Percentiles rank a stretch among this genome's conserved stretches.
phyloP scores from a whole-genome alignment of 30 jellyfish, hydroid and myxozoan species.

The Phacellophora camtschatica region DNA sequence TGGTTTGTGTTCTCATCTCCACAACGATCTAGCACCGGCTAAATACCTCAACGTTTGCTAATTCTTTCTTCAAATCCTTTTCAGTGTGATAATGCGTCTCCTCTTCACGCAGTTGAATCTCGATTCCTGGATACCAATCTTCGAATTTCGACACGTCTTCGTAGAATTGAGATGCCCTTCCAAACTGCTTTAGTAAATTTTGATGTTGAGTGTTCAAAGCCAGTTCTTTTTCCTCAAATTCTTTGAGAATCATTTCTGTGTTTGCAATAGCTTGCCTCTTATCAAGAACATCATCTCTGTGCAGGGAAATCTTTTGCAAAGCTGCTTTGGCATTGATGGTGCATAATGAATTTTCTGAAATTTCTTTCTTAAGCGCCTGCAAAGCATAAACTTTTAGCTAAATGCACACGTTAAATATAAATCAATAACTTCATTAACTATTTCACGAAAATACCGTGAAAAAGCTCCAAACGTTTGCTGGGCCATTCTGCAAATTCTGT shows the following conservation, averaged over 20 bases:
- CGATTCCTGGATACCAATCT: conserved; percentile 76
- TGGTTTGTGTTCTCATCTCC: no score
- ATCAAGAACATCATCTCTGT: conserved; percentile 61
- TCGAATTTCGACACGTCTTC: conserved; percentile 64
- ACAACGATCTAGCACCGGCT: background rate
- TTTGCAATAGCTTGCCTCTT: conserved; percentile 70
- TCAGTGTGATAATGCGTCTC: conserved; percentile 47
- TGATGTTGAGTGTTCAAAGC: conserved; percentile 27
- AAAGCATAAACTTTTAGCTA: background rate
- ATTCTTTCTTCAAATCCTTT: conserved; percentile 37
- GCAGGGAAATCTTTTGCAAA: conserved; percentile 25
- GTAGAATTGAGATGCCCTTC: conserved; percentile 46
- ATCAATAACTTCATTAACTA: no score
- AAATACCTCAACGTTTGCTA: conserved; percentile 56
- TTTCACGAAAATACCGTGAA: no score
- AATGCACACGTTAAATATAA: no score
- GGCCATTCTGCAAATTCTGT: no score
- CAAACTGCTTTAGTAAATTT: conserved; percentile 22
- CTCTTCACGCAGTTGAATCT: conserved; percentile 19
- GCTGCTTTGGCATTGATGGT: conserved; percentile 32
- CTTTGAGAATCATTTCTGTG: conserved; percentile 50
- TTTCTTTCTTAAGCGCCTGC: conserved; percentile 64
- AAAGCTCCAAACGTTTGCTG: no score
- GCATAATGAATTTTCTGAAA: background rate
- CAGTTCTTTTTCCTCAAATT: conserved; percentile 53